Evolutionary conservation across 2,113 vertebrate species (phyloP), one percentile per base, ranked within the genome.

Genomic region (Callipepla squamata): DNA sequence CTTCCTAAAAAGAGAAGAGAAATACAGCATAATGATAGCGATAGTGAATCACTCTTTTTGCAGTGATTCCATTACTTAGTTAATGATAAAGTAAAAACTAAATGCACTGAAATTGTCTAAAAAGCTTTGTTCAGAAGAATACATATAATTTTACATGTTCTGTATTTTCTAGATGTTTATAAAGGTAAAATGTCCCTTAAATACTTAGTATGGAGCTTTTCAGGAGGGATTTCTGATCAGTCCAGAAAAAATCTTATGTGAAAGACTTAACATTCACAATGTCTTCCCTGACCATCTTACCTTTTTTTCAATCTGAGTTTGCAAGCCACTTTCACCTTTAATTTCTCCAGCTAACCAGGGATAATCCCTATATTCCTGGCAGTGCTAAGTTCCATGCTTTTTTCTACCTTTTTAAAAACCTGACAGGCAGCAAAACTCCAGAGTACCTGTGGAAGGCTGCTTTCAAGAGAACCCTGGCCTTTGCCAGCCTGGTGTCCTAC

Each of bases 371-470:
- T 32, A 53, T 53, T 70, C 20, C 28, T 44, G 28, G 9, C 11
- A 13, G 17, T 72, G 36, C 34, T 53, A 4, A 21, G 16, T 12
- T 28, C n/a, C 7, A 2, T n/a, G 44, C 2, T 28, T 72, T 30
- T 34, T 16, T 18, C 13, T 48, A 23, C 42, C 5, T 63, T 57
- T 30, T 57, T 48, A 38, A 32, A 44, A 69, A 63, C 19, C 15
- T 45, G 38, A 28, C 13, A 47, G 23, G 38, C 13, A 45, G 74
- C 23, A 79, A 73, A 66, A 62, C 20, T 18, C 34, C 68, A 21
- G 34, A 42, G 11, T 26, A 22, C 4, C 2, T 11, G 7, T 57
- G 26, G 10, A 8, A 59, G 7, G 0, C 0, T 30, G 4, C 36
- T n/a, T 58, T 38, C 32, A 34, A 30, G 67, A 72, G 26, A n/a